Base-by-base conservation (phyloP, 2,797 vertebrate species). In the Propithecus perrieri region DNA sequence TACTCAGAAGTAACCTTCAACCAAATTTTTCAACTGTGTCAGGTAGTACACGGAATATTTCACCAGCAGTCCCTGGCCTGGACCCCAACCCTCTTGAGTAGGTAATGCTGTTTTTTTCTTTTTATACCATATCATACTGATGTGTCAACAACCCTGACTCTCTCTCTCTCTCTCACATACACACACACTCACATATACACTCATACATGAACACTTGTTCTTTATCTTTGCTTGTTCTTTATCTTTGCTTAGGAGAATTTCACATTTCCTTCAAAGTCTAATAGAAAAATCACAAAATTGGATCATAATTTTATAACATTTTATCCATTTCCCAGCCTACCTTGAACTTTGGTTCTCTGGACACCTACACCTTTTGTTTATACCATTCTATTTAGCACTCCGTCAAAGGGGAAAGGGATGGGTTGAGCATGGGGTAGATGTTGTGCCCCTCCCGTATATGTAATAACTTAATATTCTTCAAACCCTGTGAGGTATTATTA, bases 381-480 rank as follows among this genome's bases (percentile, higher is more conserved):
- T 7, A 46, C 4, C 2, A 17, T 22, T 61, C 43, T 12, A 43
- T n/a, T 59, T n/a, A 15, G 1, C 14, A 46, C 0, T n/a, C 0
- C 28, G 7, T 17, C 18, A 17, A 48, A 78, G 20, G n/a, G 11
- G 6, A 61, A 81, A 41, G 7, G 30, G 15, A 63, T 41, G 48
- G 5, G 57, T 12, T 53, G 20, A 35, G 2, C 35, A 7, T 41
- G 17, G 46, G 14, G 1, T 17, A 43, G 26, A 5, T 33, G 0
- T 4, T 18, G 7, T 72, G 63, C 9, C 12, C 26, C 4, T 84
- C 8, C 8, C 5, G 4, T 13, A 15, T 4, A 6, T 17, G 1
- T 63, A 20, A 65, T 53, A 24, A 30, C 18, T 67, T 89, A 35
- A 69, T 50, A 30, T 15, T 65, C 17, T 61, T 24, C 53, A n/a